Conservation (phyloP, 2,888 invertebrate species). For the Sarcophaga carnaria region DNA sequence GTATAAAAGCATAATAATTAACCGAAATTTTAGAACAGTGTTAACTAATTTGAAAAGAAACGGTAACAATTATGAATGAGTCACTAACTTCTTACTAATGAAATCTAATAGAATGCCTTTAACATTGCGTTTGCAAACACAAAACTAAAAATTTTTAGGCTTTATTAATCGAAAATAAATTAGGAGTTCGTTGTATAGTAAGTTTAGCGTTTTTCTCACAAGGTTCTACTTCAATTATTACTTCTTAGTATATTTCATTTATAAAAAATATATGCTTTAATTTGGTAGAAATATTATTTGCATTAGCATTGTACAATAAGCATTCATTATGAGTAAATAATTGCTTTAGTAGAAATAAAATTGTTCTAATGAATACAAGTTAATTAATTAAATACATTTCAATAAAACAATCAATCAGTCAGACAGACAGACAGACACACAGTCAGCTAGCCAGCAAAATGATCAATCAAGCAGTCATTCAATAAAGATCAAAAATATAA, state of each 20-base stretch:
- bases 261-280: neutral
- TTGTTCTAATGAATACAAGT: neutral
- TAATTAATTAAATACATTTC: conserved; percentile 17
- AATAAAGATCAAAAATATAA: conserved; percentile 25
- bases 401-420: conserved; percentile 16
- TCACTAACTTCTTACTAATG: conserved; percentile 32
- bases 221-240: conserved; percentile 27
- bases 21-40: conserved; percentile 1
- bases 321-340: neutral
- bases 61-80: conserved; percentile 17
- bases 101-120: conserved; percentile 1
- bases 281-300: neutral
- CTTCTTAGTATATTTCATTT: neutral
- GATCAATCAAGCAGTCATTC: conserved; percentile 46
- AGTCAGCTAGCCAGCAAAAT: conserved; percentile 4
- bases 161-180: neutral
- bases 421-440: neutral
- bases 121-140: neutral
- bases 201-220: conserved; percentile 33
- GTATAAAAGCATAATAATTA: no score
- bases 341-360: neutral
- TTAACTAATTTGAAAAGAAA: neutral
- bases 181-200: conserved; percentile 28
- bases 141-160: neutral
- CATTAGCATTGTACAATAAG: neutral